Conservation (phyloP, 2,113 vertebrate species). For the Edolisoma coerulescens region DNA sequence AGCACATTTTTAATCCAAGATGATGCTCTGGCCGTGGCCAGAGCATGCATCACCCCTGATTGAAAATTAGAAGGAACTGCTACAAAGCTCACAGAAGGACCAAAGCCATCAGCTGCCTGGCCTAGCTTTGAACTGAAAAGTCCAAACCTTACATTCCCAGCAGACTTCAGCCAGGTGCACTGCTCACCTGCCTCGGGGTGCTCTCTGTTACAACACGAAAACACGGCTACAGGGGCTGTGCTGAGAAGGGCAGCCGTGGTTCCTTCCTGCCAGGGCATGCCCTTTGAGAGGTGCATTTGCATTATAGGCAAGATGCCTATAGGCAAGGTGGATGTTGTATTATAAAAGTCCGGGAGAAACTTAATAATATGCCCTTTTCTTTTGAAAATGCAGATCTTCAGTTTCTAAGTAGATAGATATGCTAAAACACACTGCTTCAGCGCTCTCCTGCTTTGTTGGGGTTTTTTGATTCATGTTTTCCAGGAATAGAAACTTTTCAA, state of each 20-base stretch:
- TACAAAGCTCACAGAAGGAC: neutral
- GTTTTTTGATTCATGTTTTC: neutral
- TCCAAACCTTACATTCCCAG: neutral
- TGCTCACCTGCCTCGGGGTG: neutral
- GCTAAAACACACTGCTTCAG: neutral
- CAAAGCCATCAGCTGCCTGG: neutral
- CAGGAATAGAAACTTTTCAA: neutral
- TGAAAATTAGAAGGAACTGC: neutral
- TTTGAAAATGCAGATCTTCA: neutral
- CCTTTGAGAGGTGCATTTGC: neutral
- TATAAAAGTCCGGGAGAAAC: neutral
- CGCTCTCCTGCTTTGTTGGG: neutral
- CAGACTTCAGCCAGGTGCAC: neutral
- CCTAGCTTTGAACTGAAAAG: neutral
- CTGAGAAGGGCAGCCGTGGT: neutral
- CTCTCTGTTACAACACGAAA: neutral
- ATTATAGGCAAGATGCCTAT: neutral
- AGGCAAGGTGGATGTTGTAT: neutral
- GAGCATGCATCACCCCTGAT: neutral
- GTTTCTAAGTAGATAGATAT: neutral
- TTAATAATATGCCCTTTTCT: neutral
- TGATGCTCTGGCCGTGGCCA: neutral
- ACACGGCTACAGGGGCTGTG: neutral
- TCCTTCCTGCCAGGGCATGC: neutral
- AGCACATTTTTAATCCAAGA: neutral